Evolutionary conservation across 2,797 vertebrate species (phyloP).

Genomic region (Phalloptychus januarius): DNA sequence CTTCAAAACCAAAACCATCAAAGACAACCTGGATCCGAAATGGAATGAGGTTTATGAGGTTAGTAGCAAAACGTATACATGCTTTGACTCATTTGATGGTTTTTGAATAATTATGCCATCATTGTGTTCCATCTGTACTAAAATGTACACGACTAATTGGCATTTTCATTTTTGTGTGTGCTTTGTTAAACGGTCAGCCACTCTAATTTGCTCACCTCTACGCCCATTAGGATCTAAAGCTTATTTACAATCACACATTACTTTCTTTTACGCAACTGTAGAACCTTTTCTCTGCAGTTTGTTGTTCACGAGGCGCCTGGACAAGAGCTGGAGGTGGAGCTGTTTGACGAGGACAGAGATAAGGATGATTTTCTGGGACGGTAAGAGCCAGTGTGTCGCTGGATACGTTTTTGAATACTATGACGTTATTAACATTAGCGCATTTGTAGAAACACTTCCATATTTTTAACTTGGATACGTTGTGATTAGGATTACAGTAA

Average conservation of each 20-base stretch:
- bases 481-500: not conserved
- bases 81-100: not conserved
- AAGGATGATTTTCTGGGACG: slow-evolving; percentile 95
- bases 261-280: not conserved
- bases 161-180: not conserved
- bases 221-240: not conserved
- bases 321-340: slow-evolving; percentile 92
- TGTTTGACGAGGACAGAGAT: slow-evolving; percentile 93
- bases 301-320: slow-evolving; percentile 94
- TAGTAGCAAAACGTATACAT: not conserved
- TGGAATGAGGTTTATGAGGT: slow-evolving; percentile 97
- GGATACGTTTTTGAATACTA: not conserved
- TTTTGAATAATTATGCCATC: not conserved
- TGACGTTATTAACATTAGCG: too few relatives aligned
- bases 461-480: too few relatives aligned
- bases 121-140: not conserved
- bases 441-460: too few relatives aligned
- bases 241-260: not conserved
- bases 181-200: not conserved
- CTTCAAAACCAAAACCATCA: slow-evolving; percentile 87
- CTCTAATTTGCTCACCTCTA: not conserved
- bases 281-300: slow-evolving; percentile 76
- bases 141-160: not conserved
- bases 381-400: slow-evolving; percentile 66
- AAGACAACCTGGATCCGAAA: slow-evolving; percentile 85